Conservation (phyloP, 2,888 invertebrate species). For the Ennomos erosarius region DNA sequence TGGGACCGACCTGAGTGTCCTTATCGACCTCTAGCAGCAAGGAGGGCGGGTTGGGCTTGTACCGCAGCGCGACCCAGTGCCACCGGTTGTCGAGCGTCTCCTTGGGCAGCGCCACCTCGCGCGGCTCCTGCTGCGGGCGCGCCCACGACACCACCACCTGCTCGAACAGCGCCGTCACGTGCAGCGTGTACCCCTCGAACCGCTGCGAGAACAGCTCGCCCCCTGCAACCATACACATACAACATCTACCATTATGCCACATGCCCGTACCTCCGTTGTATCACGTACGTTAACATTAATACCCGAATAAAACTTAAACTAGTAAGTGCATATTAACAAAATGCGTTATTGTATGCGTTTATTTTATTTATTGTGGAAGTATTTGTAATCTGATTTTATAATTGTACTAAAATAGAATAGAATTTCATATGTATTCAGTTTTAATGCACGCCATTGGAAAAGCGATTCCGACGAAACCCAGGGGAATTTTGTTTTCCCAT, state of each 20-base stretch:
- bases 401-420: no score
- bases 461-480: no score
- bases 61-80: conserved; percentile 90
- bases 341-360: no score
- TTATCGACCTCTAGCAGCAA: conserved; percentile 73
- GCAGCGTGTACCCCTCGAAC: conserved; percentile 86
- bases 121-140: conserved; percentile 78
- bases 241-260: not conserved
- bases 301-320: no score
- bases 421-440: no score
- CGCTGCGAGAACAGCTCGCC: conserved; percentile 90
- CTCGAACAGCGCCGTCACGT: conserved; percentile 86
- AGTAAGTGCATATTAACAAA: no score
- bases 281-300: no score
- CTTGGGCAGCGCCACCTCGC: conserved; percentile 87
- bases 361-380: no score
- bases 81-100: conserved; percentile 92
- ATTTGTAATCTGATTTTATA: no score
- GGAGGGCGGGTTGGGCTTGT: conserved; percentile 76
- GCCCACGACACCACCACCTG: conserved; percentile 86
- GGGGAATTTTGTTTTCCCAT: no score
- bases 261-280: no score
- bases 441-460: no score
- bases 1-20: conserved; percentile 61
- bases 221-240: conserved; percentile 65